Conservation (phyloP, 2,797 vertebrate species). For the Eleutherodactylus coqui region DNA sequence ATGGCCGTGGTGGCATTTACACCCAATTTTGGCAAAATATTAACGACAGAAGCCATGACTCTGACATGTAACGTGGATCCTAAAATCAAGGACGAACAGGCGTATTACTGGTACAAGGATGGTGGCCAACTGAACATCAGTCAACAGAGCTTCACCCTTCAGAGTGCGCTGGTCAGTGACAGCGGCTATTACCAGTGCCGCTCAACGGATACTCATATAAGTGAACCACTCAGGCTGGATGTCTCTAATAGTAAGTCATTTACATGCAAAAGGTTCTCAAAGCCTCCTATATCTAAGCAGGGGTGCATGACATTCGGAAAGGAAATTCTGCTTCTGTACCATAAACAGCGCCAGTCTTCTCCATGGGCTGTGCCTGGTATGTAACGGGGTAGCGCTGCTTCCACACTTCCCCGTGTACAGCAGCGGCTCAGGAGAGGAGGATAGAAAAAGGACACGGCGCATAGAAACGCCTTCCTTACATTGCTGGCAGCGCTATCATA, state of each 20-base stretch:
- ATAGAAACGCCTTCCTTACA: no score
- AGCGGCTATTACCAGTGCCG: conserved; percentile 37
- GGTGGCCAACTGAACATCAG: not conserved
- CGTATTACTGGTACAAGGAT: conserved; percentile 35
- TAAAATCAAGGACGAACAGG: not conserved
- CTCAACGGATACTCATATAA: conserved; percentile 1
- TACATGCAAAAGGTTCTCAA: not conserved
- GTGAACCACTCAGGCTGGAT: conserved; percentile 32
- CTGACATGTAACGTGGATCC: conserved; percentile 12
- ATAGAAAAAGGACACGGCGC: no score
- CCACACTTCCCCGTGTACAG: no score
- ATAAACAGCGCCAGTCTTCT: not conserved
- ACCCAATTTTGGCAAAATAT: conserved; percentile 31
- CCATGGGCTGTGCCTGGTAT: not conserved
- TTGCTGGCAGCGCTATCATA: no score
- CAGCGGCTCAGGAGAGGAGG: no score
- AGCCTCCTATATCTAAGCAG: not conserved
- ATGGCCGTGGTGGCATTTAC: conserved; percentile 31
- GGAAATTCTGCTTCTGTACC: not conserved
- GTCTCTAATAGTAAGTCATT: conserved; percentile 30
- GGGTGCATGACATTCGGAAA: no score
- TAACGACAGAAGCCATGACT: not conserved
- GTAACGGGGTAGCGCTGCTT: no score
- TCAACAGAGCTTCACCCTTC: not conserved
- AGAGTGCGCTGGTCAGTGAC: not conserved